Percentiles rank a stretch among this genome's conserved stretches.
phyloP scores from a whole-genome alignment of 2,888 invertebrate species.

The Caenorhabditis sinica region DNA sequence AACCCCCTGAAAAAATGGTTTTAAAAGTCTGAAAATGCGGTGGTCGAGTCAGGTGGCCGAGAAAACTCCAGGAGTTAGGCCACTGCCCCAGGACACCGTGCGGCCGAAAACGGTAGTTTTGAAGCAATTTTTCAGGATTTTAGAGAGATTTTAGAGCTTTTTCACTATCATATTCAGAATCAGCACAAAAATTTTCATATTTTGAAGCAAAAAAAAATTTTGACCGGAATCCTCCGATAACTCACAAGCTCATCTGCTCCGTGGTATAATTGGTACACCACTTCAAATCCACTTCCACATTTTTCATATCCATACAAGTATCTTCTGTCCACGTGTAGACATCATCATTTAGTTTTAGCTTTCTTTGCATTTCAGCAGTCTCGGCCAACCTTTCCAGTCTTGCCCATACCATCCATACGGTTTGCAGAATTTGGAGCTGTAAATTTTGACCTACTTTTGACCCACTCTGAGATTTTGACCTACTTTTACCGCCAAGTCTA shows the following conservation, averaged over 20 bases:
- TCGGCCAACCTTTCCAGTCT: conserved; percentile 15
- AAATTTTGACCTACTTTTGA: too few species aligned
- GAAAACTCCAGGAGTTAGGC: too few species aligned
- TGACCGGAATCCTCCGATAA: not conserved
- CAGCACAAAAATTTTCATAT: too few species aligned
- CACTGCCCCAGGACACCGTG: too few species aligned
- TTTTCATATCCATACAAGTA: not conserved
- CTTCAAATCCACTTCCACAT: not conserved
- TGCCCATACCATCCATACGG: conserved; percentile 2
- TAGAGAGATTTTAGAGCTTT: too few species aligned
- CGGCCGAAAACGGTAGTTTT: too few species aligned
- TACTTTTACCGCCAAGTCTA: conserved; percentile 12
- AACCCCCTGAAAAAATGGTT: too few species aligned
- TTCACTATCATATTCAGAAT: too few species aligned
- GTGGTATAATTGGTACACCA: conserved; percentile 31
- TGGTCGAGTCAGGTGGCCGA: too few species aligned
- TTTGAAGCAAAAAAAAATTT: too few species aligned
- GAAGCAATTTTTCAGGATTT: too few species aligned
- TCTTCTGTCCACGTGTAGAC: conserved; percentile 15
- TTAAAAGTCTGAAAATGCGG: too few species aligned
- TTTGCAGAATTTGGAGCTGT: conserved; percentile 16
- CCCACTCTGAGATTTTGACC: not conserved
- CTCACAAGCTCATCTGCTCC: conserved; percentile 25
- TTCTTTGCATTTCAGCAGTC: conserved; percentile 3
- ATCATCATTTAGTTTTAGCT: not conserved